Evolutionary conservation across 2,888 invertebrate genomes (phyloP), one percentile per base, ranked within the genome.

Genomic region (Leptinotarsa juncta): DNA sequence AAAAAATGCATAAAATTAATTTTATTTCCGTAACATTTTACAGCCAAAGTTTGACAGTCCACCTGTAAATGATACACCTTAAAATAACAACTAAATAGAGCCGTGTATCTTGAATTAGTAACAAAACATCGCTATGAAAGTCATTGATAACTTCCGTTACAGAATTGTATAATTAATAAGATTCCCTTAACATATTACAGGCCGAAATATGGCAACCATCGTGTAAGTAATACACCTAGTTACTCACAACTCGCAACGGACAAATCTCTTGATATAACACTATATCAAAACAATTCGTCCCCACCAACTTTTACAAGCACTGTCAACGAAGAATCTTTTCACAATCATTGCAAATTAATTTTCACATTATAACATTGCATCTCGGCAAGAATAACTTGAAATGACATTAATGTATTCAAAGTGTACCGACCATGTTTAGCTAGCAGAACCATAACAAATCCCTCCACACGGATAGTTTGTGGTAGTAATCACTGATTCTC

Each of bases 361-460:
- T 57, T 23, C 12, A 23, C 23, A 57, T 57, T 20, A 57, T 23
- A 67, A 65, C 69, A 53, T 15, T 20, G 57, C 69, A 69, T 55
- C 69, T 65, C 53, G 55, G 48, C 20, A 55, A 68, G 62, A 42
- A 23, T 42, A 68, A 69, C 65, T 60, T 53, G 49, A n/a, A 60
- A 65, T 50, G 55, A 49, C 57, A 67, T 26, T 74, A 71, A 68
- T 71, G 70, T 55, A 74, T 65, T 68, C 68, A 53, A 70, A 65
- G 68, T 62, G 26, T 65, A 73, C 79, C 70, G 72, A 80, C 80
- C 80, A 74, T 80, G 80, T 78, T 80, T 80, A 65, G 80, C 80
- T 69, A 80, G 77, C 20, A 79, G 75, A 65, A 80, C 80, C 80
- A 80, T 80, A 62, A 77, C 71, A 66, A 50, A 60, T 48, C 70